phyloP scores from a whole-genome alignment of 2,797 vertebrate species.

The Cossypha heuglini region DNA sequence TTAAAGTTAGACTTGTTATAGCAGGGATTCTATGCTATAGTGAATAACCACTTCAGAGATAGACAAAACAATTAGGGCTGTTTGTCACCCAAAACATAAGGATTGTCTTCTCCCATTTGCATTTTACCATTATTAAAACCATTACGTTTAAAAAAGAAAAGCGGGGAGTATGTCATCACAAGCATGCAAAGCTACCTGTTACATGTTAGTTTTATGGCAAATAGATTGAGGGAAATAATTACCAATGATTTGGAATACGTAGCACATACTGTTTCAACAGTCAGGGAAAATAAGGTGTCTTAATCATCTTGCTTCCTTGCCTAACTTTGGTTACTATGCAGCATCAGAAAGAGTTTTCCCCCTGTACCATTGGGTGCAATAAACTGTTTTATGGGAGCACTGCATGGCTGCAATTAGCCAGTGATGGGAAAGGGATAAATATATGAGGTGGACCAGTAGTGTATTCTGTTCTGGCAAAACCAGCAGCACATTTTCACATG shows the following conservation, averaged over 20 bases:
- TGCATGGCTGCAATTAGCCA: neutral
- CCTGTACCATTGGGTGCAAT: neutral
- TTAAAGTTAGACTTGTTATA: neutral
- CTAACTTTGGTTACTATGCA: neutral
- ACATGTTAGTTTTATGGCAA: neutral
- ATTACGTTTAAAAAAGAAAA: neutral
- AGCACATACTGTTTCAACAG: neutral
- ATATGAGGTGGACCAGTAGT: neutral
- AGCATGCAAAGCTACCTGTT: neutral
- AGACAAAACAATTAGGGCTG: neutral
- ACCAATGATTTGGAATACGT: neutral
- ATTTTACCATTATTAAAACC: neutral
- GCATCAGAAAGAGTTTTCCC: neutral
- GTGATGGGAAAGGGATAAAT: neutral
- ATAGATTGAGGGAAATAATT: neutral
- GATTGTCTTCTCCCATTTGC: neutral
- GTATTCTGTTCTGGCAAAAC: neutral
- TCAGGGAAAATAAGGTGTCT: neutral
- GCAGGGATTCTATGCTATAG: neutral
- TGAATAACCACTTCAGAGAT: neutral
- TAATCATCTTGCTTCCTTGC: neutral
- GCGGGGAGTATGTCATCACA: neutral
- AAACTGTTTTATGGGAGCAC: neutral
- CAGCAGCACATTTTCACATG: neutral
- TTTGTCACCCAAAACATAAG: neutral